These are phyloP conservation scores for Salminus brasiliensis DNA, from an alignment of 2,113 vertebrate genomes.

Conservation along the genomic window DNA sequence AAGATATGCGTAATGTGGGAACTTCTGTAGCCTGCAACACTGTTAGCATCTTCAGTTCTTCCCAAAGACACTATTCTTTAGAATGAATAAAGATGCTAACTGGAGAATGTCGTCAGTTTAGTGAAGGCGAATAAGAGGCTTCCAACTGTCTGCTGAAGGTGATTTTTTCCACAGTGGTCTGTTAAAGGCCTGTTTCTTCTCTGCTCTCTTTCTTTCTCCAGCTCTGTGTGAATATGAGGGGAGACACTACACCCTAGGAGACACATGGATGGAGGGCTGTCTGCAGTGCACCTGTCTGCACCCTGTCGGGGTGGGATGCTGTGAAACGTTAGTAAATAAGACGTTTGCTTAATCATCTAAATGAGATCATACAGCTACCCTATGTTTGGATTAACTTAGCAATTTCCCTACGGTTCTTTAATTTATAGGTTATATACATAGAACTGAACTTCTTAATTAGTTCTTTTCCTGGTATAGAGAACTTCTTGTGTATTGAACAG, in stretches of 20 bases:
- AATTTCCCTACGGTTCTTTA: too few species aligned
- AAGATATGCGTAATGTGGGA: too few species aligned
- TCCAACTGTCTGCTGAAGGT: not conserved
- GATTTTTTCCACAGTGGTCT: not conserved
- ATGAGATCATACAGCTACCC: too few species aligned
- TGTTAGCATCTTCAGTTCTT: too few species aligned
- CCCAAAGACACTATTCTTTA: too few species aligned
- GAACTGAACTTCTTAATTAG: too few species aligned
- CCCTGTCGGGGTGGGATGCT: conserved; percentile 91
- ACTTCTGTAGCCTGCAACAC: too few species aligned
- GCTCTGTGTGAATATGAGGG: conserved; percentile 83
- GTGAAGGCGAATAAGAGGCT: not conserved
- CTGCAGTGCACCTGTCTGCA: conserved; percentile 94
- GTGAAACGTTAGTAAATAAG: conserved; percentile 87
- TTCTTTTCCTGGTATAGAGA: too few species aligned
- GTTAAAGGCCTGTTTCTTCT: not conserved
- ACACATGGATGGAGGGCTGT: conserved; percentile 90
- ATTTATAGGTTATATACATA: too few species aligned
- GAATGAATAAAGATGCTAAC: not conserved
- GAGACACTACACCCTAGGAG: conserved; percentile 82
- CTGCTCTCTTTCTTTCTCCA: conserved; percentile 57
- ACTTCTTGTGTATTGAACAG: too few species aligned
- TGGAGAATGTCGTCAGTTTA: not conserved
- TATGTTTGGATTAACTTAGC: too few species aligned
- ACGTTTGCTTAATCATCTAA: too few species aligned